Base-by-base conservation (phyloP, 1,140 invertebrate species). In the Magallana ariakensis region DNA sequence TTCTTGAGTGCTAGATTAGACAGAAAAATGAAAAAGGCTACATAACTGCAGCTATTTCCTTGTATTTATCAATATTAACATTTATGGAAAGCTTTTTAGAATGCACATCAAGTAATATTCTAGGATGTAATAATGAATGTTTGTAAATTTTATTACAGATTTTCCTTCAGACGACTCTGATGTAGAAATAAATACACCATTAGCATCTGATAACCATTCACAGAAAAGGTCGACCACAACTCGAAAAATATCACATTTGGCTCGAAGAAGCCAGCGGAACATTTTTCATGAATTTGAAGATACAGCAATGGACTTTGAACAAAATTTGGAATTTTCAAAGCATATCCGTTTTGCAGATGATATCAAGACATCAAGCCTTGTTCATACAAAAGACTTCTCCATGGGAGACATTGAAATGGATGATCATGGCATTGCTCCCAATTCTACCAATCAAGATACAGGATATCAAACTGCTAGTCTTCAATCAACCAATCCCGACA, bases 401-500 rank as follows among this genome's bases (percentile, higher is more conserved):
- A 84, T 86, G 53, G 81, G 33, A 57, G 90, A 89, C 70, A 86
- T 87, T 81, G 89, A 91, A 85, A 85, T 88, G 55, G 85, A 80
- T 54, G 70, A 84, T 81, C 88, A 92, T 54, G 88, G 88, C 53
- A 56, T 62, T 58, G 75, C 83, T 46, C 85, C 85, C 16, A 86
- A 88, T 85, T 84, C 80, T n/a, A 81, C 87, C 82, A 89, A 89
- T 91, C 91, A 92, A 60, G 91, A 92, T 84, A 92, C 91, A 80
- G 90, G 90, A 22, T 91, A 91, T 83, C 90, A 91, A 66, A 91
- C 90, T 55, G 87, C 88, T 4, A 92, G 91, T 85, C 84, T 91
- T 80, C 91, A 92, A 80, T 89, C 88, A 62, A 91, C 89, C 83
- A 88, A 88, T 91, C 91, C 90, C 16, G 91, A 92, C n/a, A 91